Base-by-base conservation (phyloP, 2,888 invertebrate genomes). In the Trichogramma dendrolimi region DNA sequence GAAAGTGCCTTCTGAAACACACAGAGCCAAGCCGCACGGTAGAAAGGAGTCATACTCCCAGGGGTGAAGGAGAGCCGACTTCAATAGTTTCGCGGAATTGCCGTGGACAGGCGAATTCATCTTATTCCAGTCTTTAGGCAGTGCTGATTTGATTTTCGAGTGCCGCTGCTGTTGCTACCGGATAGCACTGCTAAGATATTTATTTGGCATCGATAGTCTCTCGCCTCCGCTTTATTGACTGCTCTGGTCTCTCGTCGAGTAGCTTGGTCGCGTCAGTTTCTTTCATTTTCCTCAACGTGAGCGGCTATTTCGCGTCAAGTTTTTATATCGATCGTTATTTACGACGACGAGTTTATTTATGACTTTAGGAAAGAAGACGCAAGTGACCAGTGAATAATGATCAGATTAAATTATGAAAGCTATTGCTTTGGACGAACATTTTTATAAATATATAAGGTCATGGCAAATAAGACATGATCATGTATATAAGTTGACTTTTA, bases 41-140 rank as follows among this genome's bases (percentile, higher is more conserved):
- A 46, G 40, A 10, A 41, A 55, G 41, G 27, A 8, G 44, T 8
- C 14, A 7, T 39, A 10, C 39, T 62, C 76, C 70, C 74, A 47
- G 38, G 73, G 71, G 75, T 67, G 67, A 71, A 71, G 27, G 27
- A 27, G 27, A 27, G 73, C 74, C 71, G 71, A 69, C 71, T 72
- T 73, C 69, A 70, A 73, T 74, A 73, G 72, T 76, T 74, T 69
- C 73, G 69, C 67, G 69, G 72, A 74, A 75, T 76, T 73, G 70
- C 70, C 65, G 61, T 61, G 67, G 71, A 73, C 72, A 68, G 64
- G 58, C 66, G 69, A 67, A 70, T 72, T 68, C 71, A 58, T 68
- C 71, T 70, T 69, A 62, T 60, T 66, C 52, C 62, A 61, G 27
- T 55, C 58, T 64, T 52, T 14, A 44, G 60, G 51, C 27, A 27